Evolutionary conservation across 1,140 invertebrate genomes (phyloP).

Genomic region (Bombus pascuorum): DNA sequence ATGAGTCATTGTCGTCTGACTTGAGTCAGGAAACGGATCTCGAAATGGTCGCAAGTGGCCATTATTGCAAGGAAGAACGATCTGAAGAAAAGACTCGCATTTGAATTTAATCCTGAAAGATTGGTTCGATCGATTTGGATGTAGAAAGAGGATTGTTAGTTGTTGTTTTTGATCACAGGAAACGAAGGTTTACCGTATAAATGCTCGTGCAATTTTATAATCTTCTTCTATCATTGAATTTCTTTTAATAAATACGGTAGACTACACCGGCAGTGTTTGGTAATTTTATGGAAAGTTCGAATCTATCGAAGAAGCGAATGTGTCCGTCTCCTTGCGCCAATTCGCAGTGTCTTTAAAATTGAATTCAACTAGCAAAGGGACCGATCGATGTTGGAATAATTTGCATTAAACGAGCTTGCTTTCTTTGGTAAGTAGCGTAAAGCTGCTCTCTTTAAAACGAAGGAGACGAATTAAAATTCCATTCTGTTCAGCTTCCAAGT

Average conservation of each 20-base stretch:
- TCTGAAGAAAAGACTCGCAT: not conserved
- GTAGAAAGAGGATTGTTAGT: not conserved
- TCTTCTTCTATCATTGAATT: no score
- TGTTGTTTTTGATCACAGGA: not conserved
- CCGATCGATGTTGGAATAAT: not conserved
- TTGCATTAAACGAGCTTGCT: slow-evolving; percentile 5
- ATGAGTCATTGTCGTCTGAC: not conserved
- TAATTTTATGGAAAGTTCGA: not conserved
- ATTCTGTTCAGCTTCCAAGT: not conserved
- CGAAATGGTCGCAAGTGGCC: not conserved
- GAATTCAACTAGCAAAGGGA: not conserved
- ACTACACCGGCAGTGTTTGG: no score
- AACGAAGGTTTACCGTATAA: no score
- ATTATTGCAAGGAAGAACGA: not conserved
- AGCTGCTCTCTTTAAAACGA: not conserved
- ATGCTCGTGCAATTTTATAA: no score
- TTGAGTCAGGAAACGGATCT: not conserved
- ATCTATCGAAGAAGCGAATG: not conserved
- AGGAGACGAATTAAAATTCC: slow-evolving; percentile 4
- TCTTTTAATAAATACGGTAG: no score
- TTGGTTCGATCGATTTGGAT: not conserved
- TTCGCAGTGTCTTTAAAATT: not conserved
- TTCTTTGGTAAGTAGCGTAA: not conserved
- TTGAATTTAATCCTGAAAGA: not conserved
- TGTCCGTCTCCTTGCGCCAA: not conserved